Evolutionary conservation across 2,113 vertebrate genomes (phyloP), one percentile per base, ranked within the genome.

Genomic region (Coreoperca whiteheadi): DNA sequence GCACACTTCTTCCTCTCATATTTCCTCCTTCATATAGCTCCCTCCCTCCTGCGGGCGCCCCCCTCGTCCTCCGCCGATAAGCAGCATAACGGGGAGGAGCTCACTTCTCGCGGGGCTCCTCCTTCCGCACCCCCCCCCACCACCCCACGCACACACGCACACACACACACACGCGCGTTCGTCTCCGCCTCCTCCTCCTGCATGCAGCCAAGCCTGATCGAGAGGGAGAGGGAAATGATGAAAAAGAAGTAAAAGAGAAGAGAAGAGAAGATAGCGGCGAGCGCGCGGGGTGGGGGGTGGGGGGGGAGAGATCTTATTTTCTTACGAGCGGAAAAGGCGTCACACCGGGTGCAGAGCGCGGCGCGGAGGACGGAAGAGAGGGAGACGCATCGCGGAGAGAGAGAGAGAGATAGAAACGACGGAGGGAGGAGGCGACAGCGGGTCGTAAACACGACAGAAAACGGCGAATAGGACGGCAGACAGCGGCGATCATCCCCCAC

Each of bases 391-490:
- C 86, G 39, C 69, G 54, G 54, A 32, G 64, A 11, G 46, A 34
- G 54, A 32, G 64, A 11, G 46, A 34, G 67, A 41, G 77, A 41
- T 8, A 61, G 41, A 50, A 18, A 25, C 34, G 28, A 59, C 15
- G 63, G 63, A 67, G 64, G 46, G 21, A 70, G 21, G 39, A 56
- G 23, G 41, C 82, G 91, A 79, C 82, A 61, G 65, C 53, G 75
- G 79, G 20, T 89, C 84, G 84, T 87, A 90, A 93, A 93, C 87
- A 90, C 94, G 88, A 88, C 89, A 74, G 71, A 88, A 88, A 91
- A 77, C 89, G 82, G 72, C 74, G 86, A 82, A 79, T 59, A 51
- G 85, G 84, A 83, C 88, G 77, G 53, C 67, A 70, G 84, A 89
- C 77, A 85, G 83, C 85, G 74, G 74, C 79, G 83, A 84, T 63